Evolutionary conservation across 2,888 invertebrate species (phyloP).

Genomic region (Aradus depressus): DNA sequence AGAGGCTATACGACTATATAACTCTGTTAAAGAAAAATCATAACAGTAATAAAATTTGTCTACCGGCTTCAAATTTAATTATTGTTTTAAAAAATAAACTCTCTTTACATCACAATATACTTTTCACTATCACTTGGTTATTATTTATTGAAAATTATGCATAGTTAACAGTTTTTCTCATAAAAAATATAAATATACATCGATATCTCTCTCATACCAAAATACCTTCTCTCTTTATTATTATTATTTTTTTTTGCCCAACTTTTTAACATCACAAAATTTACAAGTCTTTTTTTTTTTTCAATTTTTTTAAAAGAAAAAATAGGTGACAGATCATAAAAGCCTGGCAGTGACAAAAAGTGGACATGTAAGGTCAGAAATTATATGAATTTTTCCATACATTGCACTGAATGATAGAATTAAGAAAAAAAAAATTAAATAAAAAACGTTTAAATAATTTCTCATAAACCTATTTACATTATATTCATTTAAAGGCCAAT

Average conservation of each 20-base stretch:
- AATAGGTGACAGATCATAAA: slow-evolving; percentile 25
- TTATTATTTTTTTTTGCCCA: slow-evolving; percentile 20
- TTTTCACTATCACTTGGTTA: slow-evolving; percentile 28
- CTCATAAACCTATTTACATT: slow-evolving; percentile 18
- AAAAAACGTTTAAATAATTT: slow-evolving; percentile 19
- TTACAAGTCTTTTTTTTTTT: slow-evolving; percentile 10
- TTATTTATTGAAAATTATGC: slow-evolving; percentile 22
- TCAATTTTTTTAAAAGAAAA: slow-evolving; percentile 6
- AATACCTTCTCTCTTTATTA: slow-evolving; percentile 26
- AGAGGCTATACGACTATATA: slow-evolving; percentile 25
- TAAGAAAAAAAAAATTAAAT: slow-evolving; percentile 13
- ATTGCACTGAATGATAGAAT: slow-evolving; percentile 22
- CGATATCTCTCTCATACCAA: slow-evolving; percentile 26
- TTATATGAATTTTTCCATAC: slow-evolving; percentile 21
- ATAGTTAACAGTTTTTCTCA: slow-evolving; percentile 20
- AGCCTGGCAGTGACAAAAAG: slow-evolving; percentile 27
- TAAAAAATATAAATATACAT: slow-evolving; percentile 27
- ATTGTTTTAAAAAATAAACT: slow-evolving; percentile 28
- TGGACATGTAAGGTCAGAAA: slow-evolving; percentile 22
- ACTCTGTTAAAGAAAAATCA: slow-evolving; percentile 24
- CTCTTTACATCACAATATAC: slow-evolving; percentile 29
- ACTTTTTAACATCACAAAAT: slow-evolving; percentile 17
- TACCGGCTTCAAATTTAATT: slow-evolving; percentile 24
- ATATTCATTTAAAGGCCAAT: slow-evolving; percentile 23
- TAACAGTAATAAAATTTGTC: slow-evolving; percentile 25